A percentile compares a stretch with the other conserved stretches of the same genome.
phyloP scores from a whole-genome alignment of 2,113 vertebrate genomes.

The Tretioscincus oriximinensis region DNA sequence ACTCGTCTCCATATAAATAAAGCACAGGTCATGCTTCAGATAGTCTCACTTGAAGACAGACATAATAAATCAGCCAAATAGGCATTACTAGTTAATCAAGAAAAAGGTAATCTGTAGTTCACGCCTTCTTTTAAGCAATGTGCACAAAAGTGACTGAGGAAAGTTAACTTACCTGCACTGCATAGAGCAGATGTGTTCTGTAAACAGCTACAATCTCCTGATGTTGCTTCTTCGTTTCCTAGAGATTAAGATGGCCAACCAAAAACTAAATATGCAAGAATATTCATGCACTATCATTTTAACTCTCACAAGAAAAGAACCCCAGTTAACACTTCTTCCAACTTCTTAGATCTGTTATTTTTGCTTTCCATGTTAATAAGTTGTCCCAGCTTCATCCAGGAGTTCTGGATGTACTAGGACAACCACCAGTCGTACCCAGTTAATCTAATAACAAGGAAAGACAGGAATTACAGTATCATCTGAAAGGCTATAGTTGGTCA shows the following conservation, averaged over 20 bases:
- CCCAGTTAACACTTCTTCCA: too few species aligned
- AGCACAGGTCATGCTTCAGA: too few species aligned
- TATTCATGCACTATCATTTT: neutral
- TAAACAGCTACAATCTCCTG: conserved; percentile 94
- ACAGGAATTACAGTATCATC: too few species aligned
- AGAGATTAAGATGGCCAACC: conserved; percentile 36
- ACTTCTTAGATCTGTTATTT: too few species aligned
- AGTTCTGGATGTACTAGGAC: too few species aligned
- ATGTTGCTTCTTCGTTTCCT: conserved; percentile 96
- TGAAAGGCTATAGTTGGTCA: too few species aligned
- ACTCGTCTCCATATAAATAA: too few species aligned
- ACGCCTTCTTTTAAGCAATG: neutral
- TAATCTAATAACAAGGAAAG: too few species aligned
- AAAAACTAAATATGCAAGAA: conserved; percentile 5
- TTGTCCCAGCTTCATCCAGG: too few species aligned
- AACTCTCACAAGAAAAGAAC: neutral
- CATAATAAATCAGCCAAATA: neutral
- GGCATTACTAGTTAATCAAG: neutral
- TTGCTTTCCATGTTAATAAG: too few species aligned
- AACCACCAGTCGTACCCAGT: too few species aligned
- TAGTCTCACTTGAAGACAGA: too few species aligned
- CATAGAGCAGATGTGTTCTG: conserved; percentile 97
- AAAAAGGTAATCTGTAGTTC: neutral
- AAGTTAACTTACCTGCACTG: conserved; percentile 88
- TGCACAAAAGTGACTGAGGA: neutral